A percentile compares a stretch with the other conserved stretches of the same genome.
Evolutionary conservation across 1,140 invertebrate species (phyloP).

Genomic region (Wasmannia auropunctata): DNA sequence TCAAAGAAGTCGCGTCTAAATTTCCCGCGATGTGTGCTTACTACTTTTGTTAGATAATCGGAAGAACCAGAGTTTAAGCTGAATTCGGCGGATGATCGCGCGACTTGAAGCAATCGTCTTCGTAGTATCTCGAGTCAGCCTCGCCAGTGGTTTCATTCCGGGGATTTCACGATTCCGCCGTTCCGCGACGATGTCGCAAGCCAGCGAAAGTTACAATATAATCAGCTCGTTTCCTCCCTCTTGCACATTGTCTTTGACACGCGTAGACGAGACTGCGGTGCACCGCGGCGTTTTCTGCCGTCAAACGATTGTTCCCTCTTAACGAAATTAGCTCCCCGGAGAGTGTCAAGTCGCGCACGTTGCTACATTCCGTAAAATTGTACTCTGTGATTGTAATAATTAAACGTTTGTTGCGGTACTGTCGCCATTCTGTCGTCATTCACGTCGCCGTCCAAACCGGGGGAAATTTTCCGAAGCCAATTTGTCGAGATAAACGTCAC

Average conservation of each 20-base stretch:
- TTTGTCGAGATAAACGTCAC: neutral
- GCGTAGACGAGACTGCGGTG: neutral
- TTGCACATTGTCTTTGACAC: conserved; percentile 11
- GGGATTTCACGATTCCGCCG: neutral
- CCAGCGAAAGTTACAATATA: neutral
- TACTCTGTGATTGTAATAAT: neutral
- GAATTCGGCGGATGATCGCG: neutral
- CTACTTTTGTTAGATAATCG: neutral
- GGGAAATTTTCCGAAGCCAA: neutral
- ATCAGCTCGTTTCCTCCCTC: conserved; percentile 3
- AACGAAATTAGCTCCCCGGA: neutral
- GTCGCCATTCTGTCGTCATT: neutral
- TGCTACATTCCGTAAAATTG: neutral
- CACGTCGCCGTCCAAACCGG: neutral
- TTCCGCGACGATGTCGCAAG: neutral
- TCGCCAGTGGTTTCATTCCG: neutral
- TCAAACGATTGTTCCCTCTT: neutral
- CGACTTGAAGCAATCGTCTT: neutral
- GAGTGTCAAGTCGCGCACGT: neutral
- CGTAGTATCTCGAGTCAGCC: neutral
- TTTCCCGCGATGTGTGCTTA: neutral
- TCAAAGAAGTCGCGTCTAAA: neutral
- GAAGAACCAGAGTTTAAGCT: neutral
- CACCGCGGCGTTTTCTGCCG: neutral
- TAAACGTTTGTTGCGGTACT: neutral